These are phyloP conservation scores for Trachelus troglodyta DNA, from an alignment of 2,888 invertebrate species.

Conservation along the genomic window DNA sequence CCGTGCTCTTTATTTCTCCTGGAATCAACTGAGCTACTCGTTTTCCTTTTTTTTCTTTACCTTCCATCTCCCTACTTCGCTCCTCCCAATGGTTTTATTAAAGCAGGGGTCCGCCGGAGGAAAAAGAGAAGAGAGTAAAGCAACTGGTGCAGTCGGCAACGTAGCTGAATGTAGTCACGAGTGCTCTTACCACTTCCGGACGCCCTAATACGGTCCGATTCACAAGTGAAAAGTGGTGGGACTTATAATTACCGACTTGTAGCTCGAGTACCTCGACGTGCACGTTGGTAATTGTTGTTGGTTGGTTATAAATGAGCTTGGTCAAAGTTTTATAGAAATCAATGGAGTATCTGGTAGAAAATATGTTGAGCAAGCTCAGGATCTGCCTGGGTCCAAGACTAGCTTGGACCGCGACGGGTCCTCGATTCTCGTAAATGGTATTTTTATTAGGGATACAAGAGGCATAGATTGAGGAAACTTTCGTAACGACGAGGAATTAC, in stretches of 20 bases:
- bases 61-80: constrained; percentile 13
- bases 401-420: no score
- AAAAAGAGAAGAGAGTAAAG: constrained; percentile 59
- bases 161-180: not conserved
- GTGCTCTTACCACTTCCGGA: not conserved
- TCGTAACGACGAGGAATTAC: not conserved
- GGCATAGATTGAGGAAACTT: not conserved
- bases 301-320: not conserved
- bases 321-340: not conserved
- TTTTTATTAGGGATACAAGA: no score
- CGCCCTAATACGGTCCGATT: not conserved
- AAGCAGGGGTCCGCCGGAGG: constrained; percentile 40
- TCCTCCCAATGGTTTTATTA: constrained; percentile 49
- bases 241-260: not conserved
- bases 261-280: not conserved
- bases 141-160: constrained; percentile 24
- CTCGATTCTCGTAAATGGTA: no score
- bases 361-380: no score
- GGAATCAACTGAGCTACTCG: not conserved
- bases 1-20: not conserved
- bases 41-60: not conserved
- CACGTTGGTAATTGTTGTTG: not conserved
- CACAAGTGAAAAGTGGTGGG: not conserved
- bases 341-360: not conserved
- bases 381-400: no score